phyloP scores from a whole-genome alignment of 1,140 invertebrate genomes.

The Drepana arcuata region DNA sequence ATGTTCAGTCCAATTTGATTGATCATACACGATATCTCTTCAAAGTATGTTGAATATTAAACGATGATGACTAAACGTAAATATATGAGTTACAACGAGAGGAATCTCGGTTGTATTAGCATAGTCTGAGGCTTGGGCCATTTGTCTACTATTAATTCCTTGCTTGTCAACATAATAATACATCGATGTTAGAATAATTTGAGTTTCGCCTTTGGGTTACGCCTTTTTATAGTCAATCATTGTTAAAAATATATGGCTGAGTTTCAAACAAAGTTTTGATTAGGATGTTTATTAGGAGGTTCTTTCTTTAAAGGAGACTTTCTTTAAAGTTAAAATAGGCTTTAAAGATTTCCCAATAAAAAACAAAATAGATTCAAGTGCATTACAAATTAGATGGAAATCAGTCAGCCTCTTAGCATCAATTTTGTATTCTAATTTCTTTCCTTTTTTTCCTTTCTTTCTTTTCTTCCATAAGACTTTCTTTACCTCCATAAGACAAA shows the following conservation, averaged over 20 bases:
- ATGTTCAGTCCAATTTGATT: slow-evolving; percentile 32
- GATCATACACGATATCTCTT: slow-evolving; percentile 43
- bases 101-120: slow-evolving; percentile 33
- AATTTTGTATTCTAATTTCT: no score
- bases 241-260: slow-evolving; percentile 17
- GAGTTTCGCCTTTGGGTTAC: slow-evolving; percentile 37
- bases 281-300: no score
- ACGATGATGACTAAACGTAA: slow-evolving; percentile 56
- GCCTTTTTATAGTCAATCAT: slow-evolving; percentile 35
- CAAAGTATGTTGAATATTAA: slow-evolving; percentile 48
- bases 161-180: slow-evolving; percentile 39
- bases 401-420: no score
- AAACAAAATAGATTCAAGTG: no score
- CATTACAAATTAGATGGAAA: no score
- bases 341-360: no score
- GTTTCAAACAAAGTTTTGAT: slow-evolving; percentile 1
- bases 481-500: no score
- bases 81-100: slow-evolving; percentile 44
- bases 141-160: slow-evolving; percentile 42
- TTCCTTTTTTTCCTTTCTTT: no score
- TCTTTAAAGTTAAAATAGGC: no score
- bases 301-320: no score
- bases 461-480: no score
- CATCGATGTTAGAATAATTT: slow-evolving; percentile 30
- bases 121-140: slow-evolving; percentile 17